These are phyloP conservation scores for Noctua fimbriata DNA, from an alignment of 2,888 invertebrate species.

Conservation along the genomic window DNA sequence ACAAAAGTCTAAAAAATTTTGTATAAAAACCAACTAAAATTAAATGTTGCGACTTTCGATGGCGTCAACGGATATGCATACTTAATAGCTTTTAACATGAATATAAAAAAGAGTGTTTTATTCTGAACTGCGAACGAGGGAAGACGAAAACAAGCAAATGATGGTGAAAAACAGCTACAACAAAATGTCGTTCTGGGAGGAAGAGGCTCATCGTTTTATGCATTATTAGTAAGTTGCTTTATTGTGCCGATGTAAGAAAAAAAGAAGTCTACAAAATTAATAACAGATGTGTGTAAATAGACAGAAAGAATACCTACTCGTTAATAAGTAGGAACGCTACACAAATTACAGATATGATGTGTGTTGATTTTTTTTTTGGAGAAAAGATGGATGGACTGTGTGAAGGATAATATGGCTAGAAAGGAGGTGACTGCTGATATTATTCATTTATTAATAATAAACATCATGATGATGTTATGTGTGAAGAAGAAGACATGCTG, in stretches of 20 bases:
- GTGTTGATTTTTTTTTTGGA: not conserved
- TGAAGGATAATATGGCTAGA: too few species aligned
- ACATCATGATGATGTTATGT: too few species aligned
- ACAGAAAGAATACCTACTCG: not conserved
- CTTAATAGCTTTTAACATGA: not conserved
- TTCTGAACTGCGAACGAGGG: not conserved
- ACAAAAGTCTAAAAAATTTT: too few species aligned
- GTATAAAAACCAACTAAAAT: too few species aligned
- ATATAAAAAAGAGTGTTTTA: not conserved
- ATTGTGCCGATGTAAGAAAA: not conserved
- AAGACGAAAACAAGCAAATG: not conserved
- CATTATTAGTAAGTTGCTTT: not conserved
- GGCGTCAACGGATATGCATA: not conserved
- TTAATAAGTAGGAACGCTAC: not conserved
- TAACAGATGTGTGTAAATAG: not conserved
- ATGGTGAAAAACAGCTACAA: not conserved
- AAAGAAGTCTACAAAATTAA: not conserved
- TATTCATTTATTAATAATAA: too few species aligned
- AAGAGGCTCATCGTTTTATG: not conserved
- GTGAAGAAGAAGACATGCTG: too few species aligned
- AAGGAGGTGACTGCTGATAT: too few species aligned
- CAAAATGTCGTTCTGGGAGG: not conserved
- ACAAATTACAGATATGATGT: not conserved
- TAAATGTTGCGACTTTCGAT: not conserved
- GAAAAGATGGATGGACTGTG: too few species aligned